A percentile compares a stretch with the other conserved stretches of the same genome.
phyloP scores from a whole-genome alignment of 2,113 vertebrate genomes.

The Phoenicopterus ruber region DNA sequence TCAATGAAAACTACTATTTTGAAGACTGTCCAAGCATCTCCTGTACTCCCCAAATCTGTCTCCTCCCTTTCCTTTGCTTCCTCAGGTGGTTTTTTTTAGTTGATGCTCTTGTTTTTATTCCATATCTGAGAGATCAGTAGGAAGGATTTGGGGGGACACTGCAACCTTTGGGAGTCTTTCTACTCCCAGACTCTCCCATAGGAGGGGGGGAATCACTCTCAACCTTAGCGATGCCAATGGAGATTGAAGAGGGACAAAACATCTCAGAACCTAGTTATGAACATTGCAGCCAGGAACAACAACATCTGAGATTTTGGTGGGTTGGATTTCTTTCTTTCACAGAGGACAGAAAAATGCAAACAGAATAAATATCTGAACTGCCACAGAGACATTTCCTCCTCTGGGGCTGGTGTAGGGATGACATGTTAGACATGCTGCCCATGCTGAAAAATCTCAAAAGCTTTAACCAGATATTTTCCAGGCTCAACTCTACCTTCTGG shows the following conservation, averaged over 20 bases:
- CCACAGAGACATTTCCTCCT: background rate
- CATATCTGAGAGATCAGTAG: background rate
- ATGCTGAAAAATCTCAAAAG: background rate
- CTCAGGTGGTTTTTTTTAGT: background rate
- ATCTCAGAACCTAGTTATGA: background rate
- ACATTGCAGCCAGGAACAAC: background rate
- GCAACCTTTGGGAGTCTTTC: background rate
- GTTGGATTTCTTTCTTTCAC: background rate
- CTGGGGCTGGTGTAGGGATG: background rate
- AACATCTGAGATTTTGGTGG: background rate
- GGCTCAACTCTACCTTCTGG: background rate
- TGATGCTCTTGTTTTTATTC: background rate
- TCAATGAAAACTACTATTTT: background rate
- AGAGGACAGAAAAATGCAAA: background rate
- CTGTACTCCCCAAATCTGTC: background rate
- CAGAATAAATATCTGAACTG: background rate
- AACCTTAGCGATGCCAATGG: background rate
- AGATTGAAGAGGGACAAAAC: background rate
- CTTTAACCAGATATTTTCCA: background rate
- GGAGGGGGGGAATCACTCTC: background rate
- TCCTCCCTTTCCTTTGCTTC: background rate
- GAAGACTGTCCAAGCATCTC: background rate
- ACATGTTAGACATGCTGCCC: background rate
- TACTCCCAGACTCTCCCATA: background rate
- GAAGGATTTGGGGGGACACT: background rate